phyloP scores from a whole-genome alignment of 2,113 vertebrate species.

The Numida meleagris region DNA sequence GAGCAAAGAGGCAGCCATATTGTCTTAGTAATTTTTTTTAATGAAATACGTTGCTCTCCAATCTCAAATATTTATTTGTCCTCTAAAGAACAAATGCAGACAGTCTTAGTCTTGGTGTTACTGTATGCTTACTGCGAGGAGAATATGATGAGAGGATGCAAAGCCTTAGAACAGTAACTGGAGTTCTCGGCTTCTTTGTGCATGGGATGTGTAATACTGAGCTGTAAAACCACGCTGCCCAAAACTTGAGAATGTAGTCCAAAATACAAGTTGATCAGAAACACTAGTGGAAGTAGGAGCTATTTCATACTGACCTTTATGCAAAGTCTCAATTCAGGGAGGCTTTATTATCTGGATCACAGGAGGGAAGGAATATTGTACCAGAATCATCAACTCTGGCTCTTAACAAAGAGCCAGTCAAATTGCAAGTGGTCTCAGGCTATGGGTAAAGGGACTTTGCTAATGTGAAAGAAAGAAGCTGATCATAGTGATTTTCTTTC shows the following conservation, averaged over 20 bases:
- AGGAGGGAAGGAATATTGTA: background rate
- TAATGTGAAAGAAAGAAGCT: background rate
- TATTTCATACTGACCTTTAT: background rate
- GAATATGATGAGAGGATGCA: background rate
- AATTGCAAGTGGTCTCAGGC: background rate
- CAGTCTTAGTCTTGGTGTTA: background rate
- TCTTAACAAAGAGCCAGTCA: background rate
- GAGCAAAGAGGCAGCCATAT: background rate
- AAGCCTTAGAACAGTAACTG: background rate
- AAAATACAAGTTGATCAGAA: background rate
- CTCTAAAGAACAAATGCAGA: background rate
- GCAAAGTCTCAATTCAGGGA: background rate
- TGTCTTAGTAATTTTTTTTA: background rate
- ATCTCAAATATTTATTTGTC: background rate
- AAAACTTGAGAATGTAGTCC: background rate
- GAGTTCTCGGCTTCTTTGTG: background rate
- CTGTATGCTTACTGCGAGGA: background rate
- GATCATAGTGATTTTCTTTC: background rate
- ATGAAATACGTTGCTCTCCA: background rate
- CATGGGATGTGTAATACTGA: background rate
- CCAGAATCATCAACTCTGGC: background rate
- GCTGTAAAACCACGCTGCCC: background rate
- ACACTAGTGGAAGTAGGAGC: background rate
- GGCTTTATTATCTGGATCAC: background rate
- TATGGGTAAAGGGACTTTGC: background rate